These are phyloP conservation scores for Leptinotarsa haldemani DNA, from an alignment of 2,888 invertebrate species.

Conservation along the genomic window DNA sequence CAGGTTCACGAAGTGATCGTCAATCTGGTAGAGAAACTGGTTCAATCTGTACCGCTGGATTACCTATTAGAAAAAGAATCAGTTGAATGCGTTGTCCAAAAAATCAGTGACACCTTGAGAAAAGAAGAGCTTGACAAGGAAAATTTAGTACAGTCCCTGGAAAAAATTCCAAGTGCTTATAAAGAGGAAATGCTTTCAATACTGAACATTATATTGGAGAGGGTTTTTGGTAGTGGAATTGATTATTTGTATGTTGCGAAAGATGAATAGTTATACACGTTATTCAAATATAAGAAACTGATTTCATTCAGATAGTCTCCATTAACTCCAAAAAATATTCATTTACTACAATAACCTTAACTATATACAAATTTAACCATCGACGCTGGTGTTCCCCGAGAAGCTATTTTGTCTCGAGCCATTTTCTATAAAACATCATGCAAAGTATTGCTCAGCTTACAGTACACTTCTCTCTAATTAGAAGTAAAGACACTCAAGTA, in stretches of 20 bases:
- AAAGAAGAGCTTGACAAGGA: conserved; percentile 47
- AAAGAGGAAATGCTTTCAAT: conserved; percentile 52
- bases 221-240: conserved; percentile 57
- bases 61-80: conserved; percentile 42
- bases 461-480: too few species aligned
- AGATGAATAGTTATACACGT: conserved; percentile 21
- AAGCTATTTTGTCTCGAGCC: too few species aligned
- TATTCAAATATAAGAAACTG: neutral
- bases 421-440: too few species aligned
- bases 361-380: too few species aligned
- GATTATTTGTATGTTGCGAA: conserved; percentile 59
- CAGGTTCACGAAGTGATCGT: conserved; percentile 53
- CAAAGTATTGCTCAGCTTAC: too few species aligned
- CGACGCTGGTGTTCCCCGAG: too few species aligned
- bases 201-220: conserved; percentile 56
- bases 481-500: too few species aligned
- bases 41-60: conserved; percentile 52
- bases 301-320: neutral
- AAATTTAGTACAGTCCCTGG: conserved; percentile 42
- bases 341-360: too few species aligned
- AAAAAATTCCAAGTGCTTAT: conserved; percentile 40
- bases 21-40: conserved; percentile 52
- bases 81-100: conserved; percentile 43
- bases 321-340: neutral
- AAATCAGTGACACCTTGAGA: conserved; percentile 45